Conservation (phyloP, 2,113 vertebrate species). For the Capreolus pygargus region DNA sequence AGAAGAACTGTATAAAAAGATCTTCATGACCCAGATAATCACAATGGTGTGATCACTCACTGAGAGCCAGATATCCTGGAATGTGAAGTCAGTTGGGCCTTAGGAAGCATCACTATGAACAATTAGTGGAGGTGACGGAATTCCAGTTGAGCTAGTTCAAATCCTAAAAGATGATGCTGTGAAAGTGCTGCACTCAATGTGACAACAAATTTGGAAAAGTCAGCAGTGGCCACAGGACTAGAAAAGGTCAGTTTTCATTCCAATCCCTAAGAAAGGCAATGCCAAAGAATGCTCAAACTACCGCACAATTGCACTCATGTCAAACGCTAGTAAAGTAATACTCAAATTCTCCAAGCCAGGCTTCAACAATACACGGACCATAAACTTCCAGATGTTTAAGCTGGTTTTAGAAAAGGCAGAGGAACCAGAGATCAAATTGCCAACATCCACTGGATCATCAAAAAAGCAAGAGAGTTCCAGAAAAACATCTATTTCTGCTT, state of each 20-base stretch:
- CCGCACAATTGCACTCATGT: not conserved
- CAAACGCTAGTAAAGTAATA: accelerated
- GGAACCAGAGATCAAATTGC: not conserved
- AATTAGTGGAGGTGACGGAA: not conserved
- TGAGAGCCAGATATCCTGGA: not conserved
- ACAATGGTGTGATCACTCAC: not conserved
- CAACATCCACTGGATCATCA: accelerated
- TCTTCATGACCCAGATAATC: not conserved
- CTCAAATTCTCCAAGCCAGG: not conserved
- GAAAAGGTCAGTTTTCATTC: not conserved
- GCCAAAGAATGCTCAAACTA: not conserved
- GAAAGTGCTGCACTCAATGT: not conserved
- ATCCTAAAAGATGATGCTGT: not conserved
- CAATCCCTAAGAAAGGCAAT: not conserved
- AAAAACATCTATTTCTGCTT: not conserved
- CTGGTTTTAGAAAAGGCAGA: not conserved
- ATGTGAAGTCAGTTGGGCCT: not conserved
- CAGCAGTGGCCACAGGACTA: not conserved
- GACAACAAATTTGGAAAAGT: not conserved
- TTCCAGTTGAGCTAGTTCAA: not conserved
- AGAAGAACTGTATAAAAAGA: not conserved
- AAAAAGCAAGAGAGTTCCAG: not conserved
- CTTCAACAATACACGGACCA: not conserved
- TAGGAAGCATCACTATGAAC: not conserved
- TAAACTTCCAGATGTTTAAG: not conserved